Conservation (phyloP, 2,888 invertebrate genomes). For the Aricia artaxerxes region DNA sequence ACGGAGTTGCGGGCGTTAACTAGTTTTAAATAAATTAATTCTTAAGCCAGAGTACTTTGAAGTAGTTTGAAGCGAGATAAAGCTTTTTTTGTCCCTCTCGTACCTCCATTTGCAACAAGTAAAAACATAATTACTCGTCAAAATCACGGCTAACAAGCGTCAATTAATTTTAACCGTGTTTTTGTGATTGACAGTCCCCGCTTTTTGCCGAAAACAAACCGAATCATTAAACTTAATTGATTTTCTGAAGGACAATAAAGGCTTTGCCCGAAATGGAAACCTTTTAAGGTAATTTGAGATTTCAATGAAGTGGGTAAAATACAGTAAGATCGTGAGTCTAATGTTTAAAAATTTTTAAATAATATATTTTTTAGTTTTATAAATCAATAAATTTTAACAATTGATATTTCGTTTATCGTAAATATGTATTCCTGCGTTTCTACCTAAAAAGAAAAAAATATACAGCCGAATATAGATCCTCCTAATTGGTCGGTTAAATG, state of each 20-base stretch:
- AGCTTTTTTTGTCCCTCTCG: background rate
- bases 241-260: background rate
- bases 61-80: background rate
- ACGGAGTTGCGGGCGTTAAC: no score
- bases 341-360: no score
- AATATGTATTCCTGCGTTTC: no score
- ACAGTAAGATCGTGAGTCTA: background rate
- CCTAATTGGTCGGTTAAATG: no score
- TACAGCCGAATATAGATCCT: no score
- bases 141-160: background rate
- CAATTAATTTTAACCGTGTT: slow-evolving; percentile 8
- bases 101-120: background rate
- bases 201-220: slow-evolving; percentile 7
- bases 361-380: no score
- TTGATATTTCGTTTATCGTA: no score
- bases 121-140: slow-evolving; percentile 8
- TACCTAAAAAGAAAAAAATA: no score
- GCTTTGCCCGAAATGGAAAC: background rate
- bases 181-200: slow-evolving; percentile 1
- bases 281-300: background rate
- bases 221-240: slow-evolving; percentile 5
- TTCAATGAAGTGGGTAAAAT: background rate
- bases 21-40: no score
- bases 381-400: no score
- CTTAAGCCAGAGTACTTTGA: background rate